These are phyloP conservation scores for Vidua macroura DNA, from an alignment of 2,113 vertebrate genomes.

Conservation along the genomic window DNA sequence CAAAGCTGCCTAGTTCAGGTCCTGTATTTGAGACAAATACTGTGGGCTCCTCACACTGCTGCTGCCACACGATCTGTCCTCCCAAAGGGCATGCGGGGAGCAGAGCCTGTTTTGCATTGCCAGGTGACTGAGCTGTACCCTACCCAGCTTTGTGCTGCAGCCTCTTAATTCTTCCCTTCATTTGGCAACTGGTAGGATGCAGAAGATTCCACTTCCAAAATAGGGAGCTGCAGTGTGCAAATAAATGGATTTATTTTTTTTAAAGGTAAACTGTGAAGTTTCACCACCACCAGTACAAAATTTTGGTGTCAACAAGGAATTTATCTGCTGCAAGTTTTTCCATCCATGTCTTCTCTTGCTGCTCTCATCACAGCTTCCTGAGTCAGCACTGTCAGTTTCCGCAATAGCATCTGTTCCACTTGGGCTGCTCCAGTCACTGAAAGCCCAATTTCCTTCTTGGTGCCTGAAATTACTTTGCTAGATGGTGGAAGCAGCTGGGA, in stretches of 20 bases:
- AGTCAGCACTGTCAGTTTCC: not conserved
- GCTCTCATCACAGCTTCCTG: not conserved
- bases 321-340: not conserved
- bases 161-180: not conserved
- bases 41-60: not conserved
- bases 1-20: not conserved
- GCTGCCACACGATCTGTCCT: rapidly evolving
- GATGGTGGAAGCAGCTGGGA: slow-evolving; percentile 24
- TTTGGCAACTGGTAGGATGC: not conserved
- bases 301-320: not conserved
- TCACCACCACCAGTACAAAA: not conserved
- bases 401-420: not conserved
- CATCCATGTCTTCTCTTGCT: not conserved
- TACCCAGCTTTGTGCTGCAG: not conserved
- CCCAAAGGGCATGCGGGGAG: rapidly evolving
- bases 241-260: not conserved
- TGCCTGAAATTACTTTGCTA: slow-evolving; percentile 1
- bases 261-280: not conserved
- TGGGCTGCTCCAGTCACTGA: slow-evolving; percentile 7
- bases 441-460: not conserved
- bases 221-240: not conserved
- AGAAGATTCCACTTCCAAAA: slow-evolving; percentile 9
- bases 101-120: rapidly evolving
- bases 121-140: not conserved
- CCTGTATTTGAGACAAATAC: not conserved